phyloP scores from a whole-genome alignment of 2,113 vertebrate genomes.

The Cranoglanis bouderius region DNA sequence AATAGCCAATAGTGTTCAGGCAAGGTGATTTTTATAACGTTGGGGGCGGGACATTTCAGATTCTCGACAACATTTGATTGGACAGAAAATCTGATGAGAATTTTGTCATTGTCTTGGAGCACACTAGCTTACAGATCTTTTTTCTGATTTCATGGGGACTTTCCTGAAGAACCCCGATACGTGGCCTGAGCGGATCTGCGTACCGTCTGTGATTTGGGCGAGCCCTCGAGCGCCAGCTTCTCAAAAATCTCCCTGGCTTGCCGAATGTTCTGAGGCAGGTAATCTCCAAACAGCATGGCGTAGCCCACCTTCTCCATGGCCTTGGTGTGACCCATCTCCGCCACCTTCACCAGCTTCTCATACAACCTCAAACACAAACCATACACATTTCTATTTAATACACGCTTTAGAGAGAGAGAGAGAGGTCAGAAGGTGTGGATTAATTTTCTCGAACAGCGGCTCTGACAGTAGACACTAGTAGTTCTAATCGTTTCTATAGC shows the following conservation, averaged over 20 bases:
- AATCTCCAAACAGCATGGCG: constrained; percentile 92
- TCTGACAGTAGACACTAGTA: not conserved
- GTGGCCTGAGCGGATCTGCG: not conserved
- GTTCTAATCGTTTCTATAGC: not conserved
- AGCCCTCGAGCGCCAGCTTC: constrained; percentile 89
- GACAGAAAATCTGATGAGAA: too few species aligned
- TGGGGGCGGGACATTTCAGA: too few species aligned
- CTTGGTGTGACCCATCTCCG: constrained; percentile 87
- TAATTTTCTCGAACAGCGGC: not conserved
- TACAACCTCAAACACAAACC: constrained; percentile 79
- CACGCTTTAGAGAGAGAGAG: too few species aligned
- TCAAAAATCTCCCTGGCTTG: constrained; percentile 88
- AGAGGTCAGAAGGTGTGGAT: not conserved
- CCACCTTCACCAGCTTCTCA: constrained; percentile 85
- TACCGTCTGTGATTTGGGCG: constrained; percentile 94
- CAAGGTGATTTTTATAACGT: too few species aligned
- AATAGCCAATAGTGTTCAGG: too few species aligned
- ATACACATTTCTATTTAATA: not conserved
- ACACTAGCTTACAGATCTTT: too few species aligned
- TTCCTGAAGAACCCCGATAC: too few species aligned
- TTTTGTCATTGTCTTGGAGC: too few species aligned
- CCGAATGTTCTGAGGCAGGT: constrained; percentile 84
- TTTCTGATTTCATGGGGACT: too few species aligned
- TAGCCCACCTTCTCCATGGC: constrained; percentile 95
- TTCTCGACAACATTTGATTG: too few species aligned